Evolutionary conservation across 92 coral and sea anemone species (phyloP), one percentile per base, ranked within the genome.

Genomic region (Siderastrea siderea): DNA sequence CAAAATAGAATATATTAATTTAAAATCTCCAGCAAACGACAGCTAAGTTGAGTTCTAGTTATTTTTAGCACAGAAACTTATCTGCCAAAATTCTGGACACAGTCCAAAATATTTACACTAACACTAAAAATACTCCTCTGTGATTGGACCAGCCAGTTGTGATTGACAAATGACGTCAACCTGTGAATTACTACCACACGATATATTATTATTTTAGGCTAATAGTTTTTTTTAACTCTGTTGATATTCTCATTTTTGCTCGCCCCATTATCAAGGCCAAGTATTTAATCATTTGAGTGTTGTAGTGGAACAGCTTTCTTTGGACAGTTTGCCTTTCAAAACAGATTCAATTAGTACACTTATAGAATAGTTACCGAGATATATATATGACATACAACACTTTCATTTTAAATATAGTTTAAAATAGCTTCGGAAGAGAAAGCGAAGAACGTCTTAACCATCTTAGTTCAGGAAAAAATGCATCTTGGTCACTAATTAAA

Each of bases 101-200:
- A 51, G 65, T 67, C 84, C 46, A 80, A 46, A 80, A 49, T 68
- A 12, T 67, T 16, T 15, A 81, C 76, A 50, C 76, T 16, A 68
- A 54, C 66, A 68, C 52, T 68, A 43, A 51, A 64, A 68, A 67
- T 68, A 68, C 75, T 52, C 3, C 19, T 44, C 43, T 70, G 44
- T 71, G 69, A 54, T 55, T 82, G 86, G 86, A 57, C 86, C 86
- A 82, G 86, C 86, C 86, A 82, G 86, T 46, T 52, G 68, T 71
- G 86, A 82, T 19, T 55, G 78, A 47, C 58, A 59, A 38, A 80
- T 67, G 48, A 51, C 84, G 2, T 45, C 5, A 44, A 26, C 19
- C 65, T 12, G 64, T 52, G 47, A 13, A 11, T 57, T 11, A 51
- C 51, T 2, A 53, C 13, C 46, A 2, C 10, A 51, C 38, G 47